These are phyloP conservation scores for Aporophyla lueneburgensis DNA, from an alignment of 2,888 invertebrate species.

Conservation along the genomic window DNA sequence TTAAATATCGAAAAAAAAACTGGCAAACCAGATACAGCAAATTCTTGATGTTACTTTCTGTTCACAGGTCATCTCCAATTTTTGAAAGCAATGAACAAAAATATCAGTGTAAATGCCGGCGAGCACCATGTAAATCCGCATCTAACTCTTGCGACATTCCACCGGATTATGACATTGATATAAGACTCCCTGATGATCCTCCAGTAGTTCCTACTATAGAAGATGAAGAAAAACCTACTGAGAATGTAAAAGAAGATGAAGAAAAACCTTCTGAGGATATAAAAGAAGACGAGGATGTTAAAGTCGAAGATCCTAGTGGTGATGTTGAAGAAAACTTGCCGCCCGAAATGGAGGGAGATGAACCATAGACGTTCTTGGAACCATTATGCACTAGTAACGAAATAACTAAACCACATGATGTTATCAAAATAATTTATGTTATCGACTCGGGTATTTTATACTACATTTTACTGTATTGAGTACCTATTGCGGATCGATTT, in stretches of 20 bases:
- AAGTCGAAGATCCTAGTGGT: neutral
- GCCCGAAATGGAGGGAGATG: neutral
- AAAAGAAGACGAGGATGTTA: neutral
- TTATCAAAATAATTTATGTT: neutral
- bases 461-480: neutral
- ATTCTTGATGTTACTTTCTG: neutral
- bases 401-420: neutral
- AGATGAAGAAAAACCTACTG: neutral
- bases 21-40: neutral
- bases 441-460: neutral
- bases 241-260: neutral
- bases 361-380: neutral
- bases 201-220: neutral
- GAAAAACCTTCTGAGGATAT: no score
- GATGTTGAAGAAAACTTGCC: neutral
- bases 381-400: neutral
- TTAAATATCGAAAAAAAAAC: neutral
- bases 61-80: constrained; percentile 38
- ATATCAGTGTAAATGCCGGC: constrained; percentile 32
- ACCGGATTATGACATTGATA: neutral
- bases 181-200: neutral
- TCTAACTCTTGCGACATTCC: constrained; percentile 5
- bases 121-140: constrained; percentile 18
- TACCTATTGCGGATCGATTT: neutral
- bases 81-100: neutral